Percentiles rank a stretch among this genome's conserved stretches.
These are phyloP conservation scores for Apotomis turbidana DNA, from an alignment of 2,888 invertebrate genomes.

Conservation along the genomic window DNA sequence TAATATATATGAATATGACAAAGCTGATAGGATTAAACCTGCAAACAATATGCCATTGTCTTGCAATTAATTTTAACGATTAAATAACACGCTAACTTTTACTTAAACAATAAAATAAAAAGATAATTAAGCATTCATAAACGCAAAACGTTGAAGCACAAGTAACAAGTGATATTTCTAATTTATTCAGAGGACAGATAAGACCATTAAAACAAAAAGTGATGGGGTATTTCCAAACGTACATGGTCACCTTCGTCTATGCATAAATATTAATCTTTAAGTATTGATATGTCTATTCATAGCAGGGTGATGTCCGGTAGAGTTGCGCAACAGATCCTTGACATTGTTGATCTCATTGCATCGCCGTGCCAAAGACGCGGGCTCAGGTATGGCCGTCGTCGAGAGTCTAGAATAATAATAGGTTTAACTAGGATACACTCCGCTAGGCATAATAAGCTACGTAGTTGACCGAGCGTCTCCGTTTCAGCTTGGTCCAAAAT, in stretches of 20 bases:
- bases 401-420: constrained; percentile 47
- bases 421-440: constrained; percentile 34
- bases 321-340: constrained; percentile 69
- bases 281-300: constrained; percentile 37
- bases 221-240: constrained; percentile 32
- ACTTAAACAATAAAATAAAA: not conserved
- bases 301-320: constrained; percentile 40
- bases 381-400: constrained; percentile 53
- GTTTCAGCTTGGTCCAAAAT: not conserved
- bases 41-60: constrained; percentile 18
- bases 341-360: constrained; percentile 74
- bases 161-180: not conserved
- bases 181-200: constrained; percentile 21
- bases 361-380: constrained; percentile 61
- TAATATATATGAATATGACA: not conserved
- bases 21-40: not conserved
- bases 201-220: constrained; percentile 35
- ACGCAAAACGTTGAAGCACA: not conserved
- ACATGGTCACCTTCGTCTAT: constrained; percentile 36
- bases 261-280: constrained; percentile 37
- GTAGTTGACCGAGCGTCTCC: not conserved
- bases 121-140: not conserved
- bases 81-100: constrained; percentile 8
- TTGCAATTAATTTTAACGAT: constrained; percentile 5
- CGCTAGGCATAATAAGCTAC: constrained; percentile 31